These are phyloP conservation scores for Drosophila prosaltans DNA, from an alignment of 1,140 invertebrate genomes.

Conservation along the genomic window DNA sequence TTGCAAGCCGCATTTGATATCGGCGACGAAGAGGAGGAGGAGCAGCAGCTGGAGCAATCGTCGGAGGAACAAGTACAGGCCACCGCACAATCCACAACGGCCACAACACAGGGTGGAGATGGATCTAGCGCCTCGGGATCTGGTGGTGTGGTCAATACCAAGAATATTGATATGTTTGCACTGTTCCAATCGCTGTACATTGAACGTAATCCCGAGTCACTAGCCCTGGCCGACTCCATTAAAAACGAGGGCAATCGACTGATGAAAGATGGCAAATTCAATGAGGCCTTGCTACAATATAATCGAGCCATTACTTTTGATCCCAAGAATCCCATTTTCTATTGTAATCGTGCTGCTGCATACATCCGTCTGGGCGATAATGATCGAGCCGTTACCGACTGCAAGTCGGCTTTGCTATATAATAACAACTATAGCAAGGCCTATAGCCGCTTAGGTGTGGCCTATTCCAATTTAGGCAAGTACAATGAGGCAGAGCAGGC, in stretches of 20 bases:
- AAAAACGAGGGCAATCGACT: slow-evolving; percentile 94
- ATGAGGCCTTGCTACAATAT: slow-evolving; percentile 92
- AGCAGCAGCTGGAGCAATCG: slow-evolving; percentile 71
- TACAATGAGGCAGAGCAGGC: slow-evolving; percentile 92
- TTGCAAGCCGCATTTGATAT: slow-evolving; percentile 91
- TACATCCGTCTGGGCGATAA: slow-evolving; percentile 93
- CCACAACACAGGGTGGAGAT: slow-evolving; percentile 32
- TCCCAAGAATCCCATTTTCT: slow-evolving; percentile 95
- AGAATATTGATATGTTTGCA: slow-evolving; percentile 84
- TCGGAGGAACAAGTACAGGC: slow-evolving; percentile 32
- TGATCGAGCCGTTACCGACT: slow-evolving; percentile 93
- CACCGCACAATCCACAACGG: background rate
- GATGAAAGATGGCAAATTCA: slow-evolving; percentile 91
- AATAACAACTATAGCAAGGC: slow-evolving; percentile 97
- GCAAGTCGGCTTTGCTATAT: slow-evolving; percentile 92
- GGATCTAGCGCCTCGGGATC: slow-evolving; percentile 37
- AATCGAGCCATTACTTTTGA: slow-evolving; percentile 93
- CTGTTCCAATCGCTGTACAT: slow-evolving; percentile 79
- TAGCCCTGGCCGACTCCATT: slow-evolving; percentile 88
- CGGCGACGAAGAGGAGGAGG: slow-evolving; percentile 84
- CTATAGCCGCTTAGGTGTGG: slow-evolving; percentile 96
- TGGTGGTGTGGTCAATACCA: slow-evolving; percentile 44
- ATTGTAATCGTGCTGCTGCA: slow-evolving; percentile 96
- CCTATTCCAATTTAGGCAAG: slow-evolving; percentile 92
- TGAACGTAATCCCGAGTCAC: slow-evolving; percentile 84